Conservation (phyloP, 2,888 invertebrate genomes). For the Xestia rhomboidea region DNA sequence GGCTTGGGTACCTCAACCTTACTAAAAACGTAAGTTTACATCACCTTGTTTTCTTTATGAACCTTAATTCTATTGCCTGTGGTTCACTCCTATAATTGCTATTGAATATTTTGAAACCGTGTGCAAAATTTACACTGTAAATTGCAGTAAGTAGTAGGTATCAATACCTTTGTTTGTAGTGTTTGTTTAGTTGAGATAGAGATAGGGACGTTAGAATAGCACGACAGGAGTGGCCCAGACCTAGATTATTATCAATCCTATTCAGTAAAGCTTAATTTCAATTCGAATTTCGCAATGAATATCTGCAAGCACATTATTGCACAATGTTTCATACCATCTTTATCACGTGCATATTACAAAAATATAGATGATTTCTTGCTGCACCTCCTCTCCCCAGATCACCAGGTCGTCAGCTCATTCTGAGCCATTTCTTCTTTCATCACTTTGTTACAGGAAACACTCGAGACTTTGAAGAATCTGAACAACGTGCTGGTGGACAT, state of each 20-base stretch:
- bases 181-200: not conserved
- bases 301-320: not conserved
- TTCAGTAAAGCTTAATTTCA: not conserved
- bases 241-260: not conserved
- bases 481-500: constrained; percentile 79
- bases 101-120: not conserved
- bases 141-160: not conserved
- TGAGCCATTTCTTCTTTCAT: not conserved
- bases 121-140: too few relatives aligned
- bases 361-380: not conserved
- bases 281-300: not conserved
- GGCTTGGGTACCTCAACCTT: constrained; percentile 83
- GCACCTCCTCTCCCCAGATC: not conserved
- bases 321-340: not conserved
- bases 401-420: too few relatives aligned
- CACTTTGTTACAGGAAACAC: constrained; percentile 74
- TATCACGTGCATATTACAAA: not conserved
- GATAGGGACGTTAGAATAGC: not conserved
- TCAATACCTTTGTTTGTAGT: not conserved
- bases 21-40: constrained; percentile 79
- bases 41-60: not conserved
- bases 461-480: constrained; percentile 83
- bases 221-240: not conserved
- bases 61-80: not conserved
- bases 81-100: not conserved